Evolutionary conservation across 2,113 vertebrate genomes (phyloP).

Genomic region (Merops nubicus): DNA sequence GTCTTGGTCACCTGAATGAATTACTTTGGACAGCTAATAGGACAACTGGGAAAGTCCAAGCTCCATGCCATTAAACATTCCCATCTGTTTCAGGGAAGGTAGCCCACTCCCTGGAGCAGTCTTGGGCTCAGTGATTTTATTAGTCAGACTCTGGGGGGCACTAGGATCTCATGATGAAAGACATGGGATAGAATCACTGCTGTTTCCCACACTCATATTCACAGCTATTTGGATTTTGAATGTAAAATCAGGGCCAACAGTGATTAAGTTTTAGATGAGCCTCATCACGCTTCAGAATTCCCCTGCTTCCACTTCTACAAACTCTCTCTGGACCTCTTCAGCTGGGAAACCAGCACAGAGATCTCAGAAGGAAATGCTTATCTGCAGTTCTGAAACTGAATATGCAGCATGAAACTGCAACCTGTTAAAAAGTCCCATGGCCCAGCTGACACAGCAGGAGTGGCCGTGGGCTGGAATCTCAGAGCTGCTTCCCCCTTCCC

Average conservation of each 20-base stretch:
- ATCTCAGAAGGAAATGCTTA: not conserved
- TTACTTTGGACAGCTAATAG: not conserved
- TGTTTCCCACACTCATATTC: not conserved
- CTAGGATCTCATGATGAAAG: slow-evolving; percentile 32
- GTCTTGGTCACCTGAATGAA: not conserved
- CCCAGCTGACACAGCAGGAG: not conserved
- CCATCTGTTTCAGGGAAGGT: not conserved
- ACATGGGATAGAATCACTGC: not conserved
- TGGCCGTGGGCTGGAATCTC: not conserved
- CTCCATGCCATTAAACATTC: not conserved
- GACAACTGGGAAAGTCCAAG: not conserved
- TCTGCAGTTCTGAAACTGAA: not conserved
- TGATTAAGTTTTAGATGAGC: slow-evolving; percentile 30
- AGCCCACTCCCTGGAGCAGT: rapidly evolving
- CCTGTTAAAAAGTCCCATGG: not conserved
- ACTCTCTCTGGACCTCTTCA: not conserved
- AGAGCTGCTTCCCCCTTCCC: not conserved
- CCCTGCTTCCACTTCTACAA: not conserved
- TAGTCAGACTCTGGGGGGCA: slow-evolving; percentile 64
- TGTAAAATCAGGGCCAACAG: slow-evolving; percentile 5
- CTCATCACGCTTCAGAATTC: not conserved
- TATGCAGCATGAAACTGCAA: not conserved
- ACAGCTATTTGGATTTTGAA: slow-evolving; percentile 16
- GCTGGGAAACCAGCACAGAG: not conserved
- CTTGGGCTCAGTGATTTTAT: slow-evolving; percentile 27